Evolutionary conservation across 1,140 invertebrate genomes (phyloP).

Genomic region (Drosophila rhopaloa): DNA sequence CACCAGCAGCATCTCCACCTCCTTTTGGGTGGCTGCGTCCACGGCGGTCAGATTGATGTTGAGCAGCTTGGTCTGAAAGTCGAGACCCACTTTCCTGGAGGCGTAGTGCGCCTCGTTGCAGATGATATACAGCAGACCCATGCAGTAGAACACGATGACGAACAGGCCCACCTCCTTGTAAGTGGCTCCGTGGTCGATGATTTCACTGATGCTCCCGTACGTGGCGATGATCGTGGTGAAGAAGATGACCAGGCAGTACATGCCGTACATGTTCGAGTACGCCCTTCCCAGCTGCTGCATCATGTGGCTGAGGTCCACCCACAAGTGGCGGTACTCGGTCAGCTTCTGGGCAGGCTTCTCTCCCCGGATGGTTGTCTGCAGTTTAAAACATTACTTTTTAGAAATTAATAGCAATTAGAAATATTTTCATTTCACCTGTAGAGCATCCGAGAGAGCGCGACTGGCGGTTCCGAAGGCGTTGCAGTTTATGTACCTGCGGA

Average conservation of each 20-base stretch:
- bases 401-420: too few species aligned
- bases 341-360: slow-evolving; percentile 87
- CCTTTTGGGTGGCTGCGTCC: slow-evolving; percentile 87
- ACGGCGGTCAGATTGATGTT: slow-evolving; percentile 88
- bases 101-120: slow-evolving; percentile 89
- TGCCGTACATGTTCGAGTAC: slow-evolving; percentile 90
- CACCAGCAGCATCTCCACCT: slow-evolving; percentile 90
- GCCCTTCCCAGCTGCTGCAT: slow-evolving; percentile 89
- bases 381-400: background rate
- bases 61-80: slow-evolving; percentile 88
- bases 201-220: slow-evolving; percentile 88
- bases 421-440: slow-evolving; percentile 51
- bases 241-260: slow-evolving; percentile 89
- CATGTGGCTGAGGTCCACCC: slow-evolving; percentile 89
- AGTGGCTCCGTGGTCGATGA: slow-evolving; percentile 88
- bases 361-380: slow-evolving; percentile 86
- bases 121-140: slow-evolving; percentile 88
- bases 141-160: slow-evolving; percentile 88
- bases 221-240: slow-evolving; percentile 89
- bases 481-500: slow-evolving; percentile 86
- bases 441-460: slow-evolving; percentile 86
- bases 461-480: slow-evolving; percentile 88
- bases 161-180: slow-evolving; percentile 89
- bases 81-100: slow-evolving; percentile 87
- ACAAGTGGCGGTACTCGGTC: slow-evolving; percentile 88